These are phyloP conservation scores for Euphydryas editha DNA, from an alignment of 2,888 invertebrate species.

Conservation along the genomic window DNA sequence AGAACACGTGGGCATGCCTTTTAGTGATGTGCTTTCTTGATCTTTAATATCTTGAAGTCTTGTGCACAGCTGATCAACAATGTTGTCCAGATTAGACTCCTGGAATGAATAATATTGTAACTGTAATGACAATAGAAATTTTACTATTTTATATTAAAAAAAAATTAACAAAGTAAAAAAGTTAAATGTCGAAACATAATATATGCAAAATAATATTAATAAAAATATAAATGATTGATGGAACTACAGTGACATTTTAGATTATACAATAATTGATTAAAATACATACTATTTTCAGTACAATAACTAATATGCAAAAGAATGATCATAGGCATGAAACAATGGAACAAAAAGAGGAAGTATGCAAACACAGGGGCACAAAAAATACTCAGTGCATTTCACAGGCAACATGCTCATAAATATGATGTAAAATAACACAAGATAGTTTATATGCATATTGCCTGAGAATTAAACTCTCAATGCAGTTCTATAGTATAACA, in stretches of 20 bases:
- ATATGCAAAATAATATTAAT: conserved; percentile 2
- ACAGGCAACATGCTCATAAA: conserved; percentile 59
- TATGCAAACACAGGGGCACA: conserved; percentile 61
- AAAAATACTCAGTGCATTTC: conserved; percentile 59
- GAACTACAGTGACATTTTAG: conserved; percentile 13
- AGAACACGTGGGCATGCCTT: conserved; percentile 81
- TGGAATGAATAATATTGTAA: conserved; percentile 68
- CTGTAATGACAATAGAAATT: neutral
- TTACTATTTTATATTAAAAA: neutral
- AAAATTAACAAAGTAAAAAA: neutral
- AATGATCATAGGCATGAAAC: conserved; percentile 52
- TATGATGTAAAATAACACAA: conserved; percentile 9
- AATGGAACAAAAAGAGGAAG: conserved; percentile 68
- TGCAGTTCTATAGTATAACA: conserved; percentile 48
- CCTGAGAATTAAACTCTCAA: conserved; percentile 55
- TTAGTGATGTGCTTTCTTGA: conserved; percentile 68
- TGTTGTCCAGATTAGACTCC: conserved; percentile 91
- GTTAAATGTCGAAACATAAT: neutral
- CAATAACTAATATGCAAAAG: conserved; percentile 49
- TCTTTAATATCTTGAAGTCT: conserved; percentile 88
- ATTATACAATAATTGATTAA: conserved; percentile 32
- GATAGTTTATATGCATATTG: conserved; percentile 51
- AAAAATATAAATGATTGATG: conserved; percentile 19
- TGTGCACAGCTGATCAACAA: conserved; percentile 92
- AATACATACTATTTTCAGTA: conserved; percentile 43